Base-by-base conservation (phyloP, 2,888 invertebrate species). In the Andrena praecox region DNA sequence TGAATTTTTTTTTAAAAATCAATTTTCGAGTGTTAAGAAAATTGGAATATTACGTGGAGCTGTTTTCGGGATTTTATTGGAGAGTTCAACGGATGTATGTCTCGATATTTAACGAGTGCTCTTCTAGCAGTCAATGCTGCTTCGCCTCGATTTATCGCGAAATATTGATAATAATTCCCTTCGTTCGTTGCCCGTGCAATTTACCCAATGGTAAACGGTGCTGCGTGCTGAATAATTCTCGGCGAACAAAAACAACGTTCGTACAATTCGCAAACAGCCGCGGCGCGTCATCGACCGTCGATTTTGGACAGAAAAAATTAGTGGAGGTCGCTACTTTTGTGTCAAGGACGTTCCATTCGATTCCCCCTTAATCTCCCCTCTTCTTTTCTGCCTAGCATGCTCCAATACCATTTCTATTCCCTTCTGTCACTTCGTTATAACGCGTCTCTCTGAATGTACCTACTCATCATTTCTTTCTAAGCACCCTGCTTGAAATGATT, bases 261-360 rank as follows among this genome's bases (percentile, higher is more conserved):
- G 50, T 35, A 16, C 66, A 80, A 67, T 48, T 77, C 56, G 74
- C 80, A 64, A 77, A 77, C 79, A 84, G 82, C 74, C 54, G 69
- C 77, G 68, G 42, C 52, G 75, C 80, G 82, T 82, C 84, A 75
- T 76, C 66, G 80, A 84, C 78, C 84, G 67, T 81, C 70, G 54
- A 71, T 83, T 89, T 88, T 84, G 78, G 87, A 86, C 89, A 85
- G 80, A 82, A 73, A 89, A 90, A 85, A 85, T 88, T 77, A 79
- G 84, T 75, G 78, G 84, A 87, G 90, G 85, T 84, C 82, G 86
- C 83, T 87, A 90, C 90, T 91, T 90, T 90, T 89, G 86, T 90
- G 89, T 90, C 90, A 91, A 86, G 90, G 90, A 85, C 75, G 31
- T 20, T n/a, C 24, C 64, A 68, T 60, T 69, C 64, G 54, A 66